Conservation (phyloP, 1,140 invertebrate genomes). For the Drosophila watanabei region DNA sequence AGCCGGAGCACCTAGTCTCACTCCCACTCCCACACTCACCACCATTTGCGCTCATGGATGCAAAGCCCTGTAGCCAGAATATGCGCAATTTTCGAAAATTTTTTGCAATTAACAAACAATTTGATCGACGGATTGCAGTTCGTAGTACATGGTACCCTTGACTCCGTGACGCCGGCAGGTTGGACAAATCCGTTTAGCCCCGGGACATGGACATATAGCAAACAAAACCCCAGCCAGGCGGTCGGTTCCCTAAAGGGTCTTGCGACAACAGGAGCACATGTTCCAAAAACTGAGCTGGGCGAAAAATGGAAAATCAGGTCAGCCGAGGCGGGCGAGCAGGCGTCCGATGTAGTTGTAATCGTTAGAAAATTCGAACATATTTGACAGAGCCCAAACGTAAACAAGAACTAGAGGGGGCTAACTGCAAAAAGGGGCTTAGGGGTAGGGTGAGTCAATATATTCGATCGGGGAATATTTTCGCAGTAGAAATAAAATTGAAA, state of each 20-base stretch:
- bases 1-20: slow-evolving; percentile 8
- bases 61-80: slow-evolving; percentile 22
- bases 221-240: slow-evolving; percentile 43
- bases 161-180: slow-evolving; percentile 62
- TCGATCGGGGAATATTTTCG: background rate
- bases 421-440: slow-evolving; percentile 19
- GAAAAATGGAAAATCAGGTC: slow-evolving; percentile 82
- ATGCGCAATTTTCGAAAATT: slow-evolving; percentile 63
- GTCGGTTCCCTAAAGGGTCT: slow-evolving; percentile 35
- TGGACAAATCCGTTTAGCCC: slow-evolving; percentile 77
- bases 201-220: slow-evolving; percentile 40
- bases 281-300: slow-evolving; percentile 41
- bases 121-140: slow-evolving; percentile 51
- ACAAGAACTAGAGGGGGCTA: slow-evolving; percentile 44
- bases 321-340: slow-evolving; percentile 20
- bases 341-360: slow-evolving; percentile 76
- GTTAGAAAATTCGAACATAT: slow-evolving; percentile 84
- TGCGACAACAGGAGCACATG: slow-evolving; percentile 71
- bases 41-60: slow-evolving; percentile 8
- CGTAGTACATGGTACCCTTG: slow-evolving; percentile 26
- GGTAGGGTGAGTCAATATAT: slow-evolving; percentile 15
- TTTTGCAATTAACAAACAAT: slow-evolving; percentile 80
- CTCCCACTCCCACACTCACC: slow-evolving; percentile 20
- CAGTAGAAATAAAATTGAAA: background rate
- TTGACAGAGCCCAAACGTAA: slow-evolving; percentile 83